A percentile compares a stretch with the other conserved stretches of the same genome.
These are phyloP conservation scores for Nezara viridula DNA, from an alignment of 2,888 invertebrate species.

Conservation along the genomic window DNA sequence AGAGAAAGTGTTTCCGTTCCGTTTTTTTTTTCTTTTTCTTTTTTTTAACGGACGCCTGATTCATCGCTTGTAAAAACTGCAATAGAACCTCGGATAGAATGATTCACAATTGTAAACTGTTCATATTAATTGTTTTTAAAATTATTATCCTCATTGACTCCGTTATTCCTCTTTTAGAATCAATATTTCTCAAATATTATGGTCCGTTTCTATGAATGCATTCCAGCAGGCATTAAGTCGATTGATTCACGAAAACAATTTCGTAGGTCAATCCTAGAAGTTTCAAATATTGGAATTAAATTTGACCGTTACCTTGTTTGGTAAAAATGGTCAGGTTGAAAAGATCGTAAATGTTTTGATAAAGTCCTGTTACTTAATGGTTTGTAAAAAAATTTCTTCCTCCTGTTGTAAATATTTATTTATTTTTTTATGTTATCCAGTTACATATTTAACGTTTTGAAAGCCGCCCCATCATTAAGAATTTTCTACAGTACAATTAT, in stretches of 20 bases:
- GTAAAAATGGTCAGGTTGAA: background rate
- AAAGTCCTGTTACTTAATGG: too few relatives aligned
- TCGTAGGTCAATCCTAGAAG: slow-evolving; percentile 10
- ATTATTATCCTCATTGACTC: background rate
- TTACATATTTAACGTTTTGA: too few relatives aligned
- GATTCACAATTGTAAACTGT: background rate
- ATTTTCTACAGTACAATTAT: too few relatives aligned
- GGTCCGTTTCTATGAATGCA: background rate
- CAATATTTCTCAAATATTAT: background rate
- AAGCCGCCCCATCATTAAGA: too few relatives aligned
- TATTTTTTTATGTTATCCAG: too few relatives aligned
- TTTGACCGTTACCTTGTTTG: background rate
- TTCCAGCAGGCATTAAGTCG: background rate
- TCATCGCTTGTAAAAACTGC: slow-evolving; percentile 1
- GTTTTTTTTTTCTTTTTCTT: background rate
- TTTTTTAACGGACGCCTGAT: background rate
- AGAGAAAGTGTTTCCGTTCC: slow-evolving; percentile 45
- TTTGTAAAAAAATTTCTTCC: too few relatives aligned
- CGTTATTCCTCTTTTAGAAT: background rate
- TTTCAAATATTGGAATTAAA: slow-evolving; percentile 16
- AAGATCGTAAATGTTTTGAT: background rate
- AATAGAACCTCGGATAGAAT: background rate
- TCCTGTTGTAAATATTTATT: too few relatives aligned
- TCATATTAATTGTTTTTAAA: background rate
- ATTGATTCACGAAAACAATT: slow-evolving; percentile 1